Evolutionary conservation across 1,140 invertebrate genomes (phyloP).

Genomic region (Nixonia krombeini): DNA sequence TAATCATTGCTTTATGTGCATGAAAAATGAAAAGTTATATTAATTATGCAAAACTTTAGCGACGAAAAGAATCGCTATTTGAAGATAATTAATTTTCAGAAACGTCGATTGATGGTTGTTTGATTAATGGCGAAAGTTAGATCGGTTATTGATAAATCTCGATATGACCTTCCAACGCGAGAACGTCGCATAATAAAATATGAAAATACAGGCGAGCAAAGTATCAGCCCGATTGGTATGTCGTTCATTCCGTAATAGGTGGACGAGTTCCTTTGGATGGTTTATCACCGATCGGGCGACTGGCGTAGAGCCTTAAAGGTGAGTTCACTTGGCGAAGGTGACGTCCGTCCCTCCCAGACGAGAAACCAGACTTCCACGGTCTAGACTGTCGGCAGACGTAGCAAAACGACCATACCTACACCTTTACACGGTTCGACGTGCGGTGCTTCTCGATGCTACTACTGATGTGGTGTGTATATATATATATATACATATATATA

Average conservation of each 20-base stretch:
- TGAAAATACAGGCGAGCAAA: not conserved
- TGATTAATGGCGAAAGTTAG: too few relatives aligned
- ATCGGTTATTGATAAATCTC: too few relatives aligned
- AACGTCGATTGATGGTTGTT: too few relatives aligned
- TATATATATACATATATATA: slow-evolving; percentile 15
- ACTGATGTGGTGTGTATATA: slow-evolving; percentile 25
- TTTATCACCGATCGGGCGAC: slow-evolving; percentile 37
- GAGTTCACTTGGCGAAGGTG: slow-evolving; percentile 48
- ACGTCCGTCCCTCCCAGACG: slow-evolving; percentile 50
- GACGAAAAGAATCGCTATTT: too few relatives aligned
- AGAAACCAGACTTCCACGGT: slow-evolving; percentile 50
- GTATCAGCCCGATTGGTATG: slow-evolving; percentile 14
- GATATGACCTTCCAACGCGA: too few relatives aligned
- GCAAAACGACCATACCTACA: slow-evolving; percentile 61
- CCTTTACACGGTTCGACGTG: slow-evolving; percentile 42
- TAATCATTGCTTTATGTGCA: too few relatives aligned
- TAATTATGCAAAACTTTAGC: too few relatives aligned
- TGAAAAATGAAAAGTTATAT: too few relatives aligned
- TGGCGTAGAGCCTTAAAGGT: slow-evolving; percentile 49
- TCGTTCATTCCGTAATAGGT: slow-evolving; percentile 19
- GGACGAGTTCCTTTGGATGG: slow-evolving; percentile 22
- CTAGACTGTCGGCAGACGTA: slow-evolving; percentile 65
- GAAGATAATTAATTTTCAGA: too few relatives aligned
- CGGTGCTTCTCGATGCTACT: slow-evolving; percentile 29
- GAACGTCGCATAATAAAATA: not conserved